These are phyloP conservation scores for Drosophila tripunctata DNA, from an alignment of 2,888 invertebrate genomes.

Conservation along the genomic window DNA sequence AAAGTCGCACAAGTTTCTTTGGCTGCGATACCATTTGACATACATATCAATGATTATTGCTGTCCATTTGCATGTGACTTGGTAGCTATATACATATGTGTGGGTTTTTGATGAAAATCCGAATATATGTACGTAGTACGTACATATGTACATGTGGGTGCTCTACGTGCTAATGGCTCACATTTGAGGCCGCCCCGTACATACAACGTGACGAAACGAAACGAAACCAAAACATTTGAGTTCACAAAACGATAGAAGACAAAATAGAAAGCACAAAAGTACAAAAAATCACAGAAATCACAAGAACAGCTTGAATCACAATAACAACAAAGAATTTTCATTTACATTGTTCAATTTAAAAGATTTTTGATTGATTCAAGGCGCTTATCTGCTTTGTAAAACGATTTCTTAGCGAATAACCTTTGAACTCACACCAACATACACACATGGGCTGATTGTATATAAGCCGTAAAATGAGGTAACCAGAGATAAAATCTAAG, in stretches of 20 bases:
- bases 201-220: constrained; percentile 41
- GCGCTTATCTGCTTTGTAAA: constrained; percentile 61
- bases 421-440: constrained; percentile 15
- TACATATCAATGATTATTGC: constrained; percentile 44
- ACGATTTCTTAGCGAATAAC: constrained; percentile 48
- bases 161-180: constrained; percentile 66
- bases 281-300: constrained; percentile 21
- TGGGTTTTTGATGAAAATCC: constrained; percentile 8
- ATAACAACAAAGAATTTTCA: constrained; percentile 50
- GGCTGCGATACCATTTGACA: constrained; percentile 55
- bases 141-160: constrained; percentile 36
- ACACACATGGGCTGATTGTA: neutral
- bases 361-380: constrained; percentile 70
- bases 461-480: constrained; percentile 37
- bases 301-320: constrained; percentile 6
- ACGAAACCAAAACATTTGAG: constrained; percentile 28
- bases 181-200: constrained; percentile 9
- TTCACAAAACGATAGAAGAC: constrained; percentile 5
- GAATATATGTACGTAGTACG: neutral
- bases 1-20: constrained; percentile 61
- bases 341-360: constrained; percentile 69
- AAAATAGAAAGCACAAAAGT: neutral
- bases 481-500: constrained; percentile 46
- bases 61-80: constrained; percentile 50
- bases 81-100: neutral